These are phyloP conservation scores for Diachasmimorpha longicaudata DNA, from an alignment of 1,140 invertebrate species.

Conservation along the genomic window DNA sequence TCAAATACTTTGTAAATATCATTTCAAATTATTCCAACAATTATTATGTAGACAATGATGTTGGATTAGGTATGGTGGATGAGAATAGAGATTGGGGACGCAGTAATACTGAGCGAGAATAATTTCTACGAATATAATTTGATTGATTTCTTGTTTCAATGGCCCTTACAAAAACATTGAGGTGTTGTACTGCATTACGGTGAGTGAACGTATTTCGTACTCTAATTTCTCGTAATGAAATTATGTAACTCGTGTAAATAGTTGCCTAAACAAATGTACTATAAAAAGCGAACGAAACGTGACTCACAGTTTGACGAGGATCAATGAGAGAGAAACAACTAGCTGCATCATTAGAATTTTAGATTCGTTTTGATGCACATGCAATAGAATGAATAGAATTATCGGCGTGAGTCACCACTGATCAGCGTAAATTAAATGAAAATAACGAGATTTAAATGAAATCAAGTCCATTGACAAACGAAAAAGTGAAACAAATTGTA, in stretches of 20 bases:
- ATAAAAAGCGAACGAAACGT: background rate
- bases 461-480: conserved; percentile 33
- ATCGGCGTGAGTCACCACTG: background rate
- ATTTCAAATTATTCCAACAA: conserved; percentile 9
- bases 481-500: conserved; percentile 47
- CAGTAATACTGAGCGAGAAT: background rate
- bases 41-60: background rate
- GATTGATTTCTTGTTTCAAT: conserved; percentile 1
- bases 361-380: background rate
- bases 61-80: background rate
- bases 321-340: conserved; percentile 16
- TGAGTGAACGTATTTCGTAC: conserved; percentile 2
- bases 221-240: background rate
- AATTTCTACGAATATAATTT: background rate
- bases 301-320: conserved; percentile 27
- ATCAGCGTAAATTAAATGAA: background rate
- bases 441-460: background rate
- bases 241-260: conserved; percentile 57
- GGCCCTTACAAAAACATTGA: background rate
- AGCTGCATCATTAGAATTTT: background rate
- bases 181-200: background rate
- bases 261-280: conserved; percentile 52
- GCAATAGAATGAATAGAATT: background rate
- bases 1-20: conserved; percentile 19
- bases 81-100: background rate